Evolutionary conservation across 2,113 vertebrate genomes (phyloP), one percentile per base, ranked within the genome.

Genomic region (Pituophis catenifer): DNA sequence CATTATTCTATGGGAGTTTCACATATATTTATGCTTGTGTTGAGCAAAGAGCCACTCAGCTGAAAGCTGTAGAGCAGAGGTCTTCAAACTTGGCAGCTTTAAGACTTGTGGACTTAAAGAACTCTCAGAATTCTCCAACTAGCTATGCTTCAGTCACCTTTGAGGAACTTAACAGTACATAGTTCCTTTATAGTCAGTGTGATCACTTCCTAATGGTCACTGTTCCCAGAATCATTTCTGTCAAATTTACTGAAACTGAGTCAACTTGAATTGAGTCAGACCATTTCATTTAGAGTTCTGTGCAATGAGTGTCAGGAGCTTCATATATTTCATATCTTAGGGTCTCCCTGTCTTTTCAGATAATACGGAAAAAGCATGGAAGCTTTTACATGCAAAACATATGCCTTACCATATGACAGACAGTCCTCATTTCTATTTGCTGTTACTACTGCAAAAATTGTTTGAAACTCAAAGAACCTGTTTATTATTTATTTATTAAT

Each of bases 11-110:
- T 97, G 97, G 97, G 97, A 98, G 97, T 97, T 97, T 96, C 98
- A 98, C 97, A 96, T 97, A 96, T 97, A 97, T 97, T 97, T 97
- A 98, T 97, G 98, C 97, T 96, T 97, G 96, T 95, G 97, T 97
- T 96, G 96, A 98, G 95, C 96, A 97, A 97, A 97, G 96, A 96
- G 97, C 96, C 95, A 93, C 93, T 96, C 96, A 95, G 94, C 95
- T 95, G 96, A 94, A 95, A 92, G 94, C 93, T 94, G 29, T 93
- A 95, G 96, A 96, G 94, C 94, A 44, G 44, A 44, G 44, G 44
- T 44, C 44, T 44, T 44, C 44, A 44, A 44, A 44, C 44, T 44
- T 44, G 44, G 44, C 44, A 48, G 44, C 44, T 48, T 48, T 48
- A 48, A 48, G 44, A 48, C 44, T 48, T 48, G 44, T 48, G 44